Percentiles rank a stretch among this genome's conserved stretches.
Evolutionary conservation across 2,888 invertebrate genomes (phyloP).

Genomic region (Agapostemon virescens): DNA sequence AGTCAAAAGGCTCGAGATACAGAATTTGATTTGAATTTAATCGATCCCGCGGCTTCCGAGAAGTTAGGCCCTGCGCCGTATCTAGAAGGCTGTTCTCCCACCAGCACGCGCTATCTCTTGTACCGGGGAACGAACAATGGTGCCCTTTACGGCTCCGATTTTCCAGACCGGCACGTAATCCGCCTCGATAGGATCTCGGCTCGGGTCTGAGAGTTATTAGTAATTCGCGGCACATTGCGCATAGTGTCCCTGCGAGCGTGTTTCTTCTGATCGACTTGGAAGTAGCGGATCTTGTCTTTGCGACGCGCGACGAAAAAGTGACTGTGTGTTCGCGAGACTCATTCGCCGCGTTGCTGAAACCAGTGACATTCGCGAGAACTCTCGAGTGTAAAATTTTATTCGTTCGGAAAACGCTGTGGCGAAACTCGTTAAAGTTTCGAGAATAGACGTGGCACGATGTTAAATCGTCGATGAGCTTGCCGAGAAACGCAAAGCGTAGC

Average conservation of each 20-base stretch:
- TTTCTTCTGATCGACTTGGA: neutral
- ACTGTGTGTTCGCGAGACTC: neutral
- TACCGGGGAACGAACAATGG: neutral
- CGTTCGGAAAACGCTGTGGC: neutral
- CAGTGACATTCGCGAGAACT: constrained; percentile 20
- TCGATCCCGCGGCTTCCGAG: neutral
- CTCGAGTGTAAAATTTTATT: neutral
- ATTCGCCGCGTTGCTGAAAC: neutral
- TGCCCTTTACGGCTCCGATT: constrained; percentile 3
- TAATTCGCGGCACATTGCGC: constrained; percentile 34
- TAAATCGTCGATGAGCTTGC: neutral
- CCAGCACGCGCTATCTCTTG: neutral
- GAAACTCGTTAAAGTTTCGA: neutral
- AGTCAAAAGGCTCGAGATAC: neutral
- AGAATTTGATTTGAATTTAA: neutral
- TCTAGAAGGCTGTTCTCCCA: neutral
- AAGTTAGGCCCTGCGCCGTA: neutral
- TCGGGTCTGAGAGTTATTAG: neutral
- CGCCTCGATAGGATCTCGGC: constrained; percentile 6
- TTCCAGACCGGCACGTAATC: constrained; percentile 5
- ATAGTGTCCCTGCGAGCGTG: neutral
- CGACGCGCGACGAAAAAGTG: neutral
- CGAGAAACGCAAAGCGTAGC: neutral
- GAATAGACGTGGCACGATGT: too few species aligned
- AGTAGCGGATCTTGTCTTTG: neutral